phyloP scores from a whole-genome alignment of 2,113 vertebrate species.

The Sylvia atricapilla region DNA sequence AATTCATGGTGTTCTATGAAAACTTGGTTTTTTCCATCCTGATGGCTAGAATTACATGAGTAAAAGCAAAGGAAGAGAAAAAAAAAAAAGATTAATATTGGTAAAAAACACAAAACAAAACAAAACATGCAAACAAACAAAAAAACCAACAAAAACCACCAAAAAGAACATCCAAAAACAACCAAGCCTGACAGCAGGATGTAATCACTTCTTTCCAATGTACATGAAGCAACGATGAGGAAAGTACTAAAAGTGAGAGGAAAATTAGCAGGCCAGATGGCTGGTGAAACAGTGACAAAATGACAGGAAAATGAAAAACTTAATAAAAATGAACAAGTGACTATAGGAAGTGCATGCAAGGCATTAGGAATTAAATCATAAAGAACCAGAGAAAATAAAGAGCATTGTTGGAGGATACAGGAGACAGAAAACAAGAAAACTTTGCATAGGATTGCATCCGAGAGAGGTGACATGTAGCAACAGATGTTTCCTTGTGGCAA shows the following conservation, averaged over 20 bases:
- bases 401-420: background rate
- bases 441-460: background rate
- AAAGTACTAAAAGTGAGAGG: constrained; percentile 44
- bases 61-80: background rate
- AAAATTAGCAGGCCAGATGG: constrained; percentile 52
- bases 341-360: background rate
- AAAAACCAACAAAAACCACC: background rate
- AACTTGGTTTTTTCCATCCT: background rate
- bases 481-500: constrained; percentile 43
- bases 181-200: constrained; percentile 10
- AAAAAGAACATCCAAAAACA: background rate
- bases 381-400: background rate
- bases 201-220: constrained; percentile 22
- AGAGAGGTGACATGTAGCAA: background rate
- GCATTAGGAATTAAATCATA: constrained; percentile 15
- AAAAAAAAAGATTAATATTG: background rate
- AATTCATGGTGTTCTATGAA: background rate
- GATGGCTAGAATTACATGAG: background rate
- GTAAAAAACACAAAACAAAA: background rate
- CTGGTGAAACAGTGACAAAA: constrained; percentile 43
- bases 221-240: constrained; percentile 39
- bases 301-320: constrained; percentile 28
- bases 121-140: too few relatives aligned
- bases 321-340: constrained; percentile 47
- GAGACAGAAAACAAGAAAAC: background rate